These are phyloP conservation scores for Mactra quadrangularis DNA, from an alignment of 1,140 invertebrate genomes.

Conservation along the genomic window DNA sequence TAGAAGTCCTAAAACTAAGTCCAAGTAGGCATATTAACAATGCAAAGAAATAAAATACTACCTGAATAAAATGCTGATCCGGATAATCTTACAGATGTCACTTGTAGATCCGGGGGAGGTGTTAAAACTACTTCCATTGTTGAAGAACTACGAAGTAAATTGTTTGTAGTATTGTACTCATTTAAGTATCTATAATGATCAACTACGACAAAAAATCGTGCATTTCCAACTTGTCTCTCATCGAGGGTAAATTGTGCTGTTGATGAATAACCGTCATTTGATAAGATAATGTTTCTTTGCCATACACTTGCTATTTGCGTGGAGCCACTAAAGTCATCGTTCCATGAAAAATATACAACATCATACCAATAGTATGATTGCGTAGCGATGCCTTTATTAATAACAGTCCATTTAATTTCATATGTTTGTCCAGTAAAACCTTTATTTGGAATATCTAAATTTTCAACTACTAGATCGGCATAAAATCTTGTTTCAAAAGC, in stretches of 20 bases:
- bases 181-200: neutral
- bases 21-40: too few relatives aligned
- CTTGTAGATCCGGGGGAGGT: constrained; percentile 18
- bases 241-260: neutral
- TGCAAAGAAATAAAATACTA: neutral
- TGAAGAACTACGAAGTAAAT: neutral
- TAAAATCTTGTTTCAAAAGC: constrained; percentile 2
- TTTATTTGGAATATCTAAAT: neutral
- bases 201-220: constrained; percentile 5
- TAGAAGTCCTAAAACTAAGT: too few relatives aligned
- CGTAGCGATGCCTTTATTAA: neutral
- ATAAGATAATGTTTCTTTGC: constrained; percentile 1
- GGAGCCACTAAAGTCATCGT: neutral
- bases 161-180: constrained; percentile 4
- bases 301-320: neutral
- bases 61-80: neutral
- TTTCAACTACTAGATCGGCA: neutral
- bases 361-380: constrained; percentile 6
- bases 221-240: neutral
- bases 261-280: constrained; percentile 30
- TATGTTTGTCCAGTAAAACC: neutral
- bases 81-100: neutral
- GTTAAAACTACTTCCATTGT: constrained; percentile 16
- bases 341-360: neutral
- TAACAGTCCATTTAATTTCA: constrained; percentile 21